These are phyloP conservation scores for Centropyge bicolor DNA, from an alignment of 2,797 vertebrate genomes.

Conservation along the genomic window DNA sequence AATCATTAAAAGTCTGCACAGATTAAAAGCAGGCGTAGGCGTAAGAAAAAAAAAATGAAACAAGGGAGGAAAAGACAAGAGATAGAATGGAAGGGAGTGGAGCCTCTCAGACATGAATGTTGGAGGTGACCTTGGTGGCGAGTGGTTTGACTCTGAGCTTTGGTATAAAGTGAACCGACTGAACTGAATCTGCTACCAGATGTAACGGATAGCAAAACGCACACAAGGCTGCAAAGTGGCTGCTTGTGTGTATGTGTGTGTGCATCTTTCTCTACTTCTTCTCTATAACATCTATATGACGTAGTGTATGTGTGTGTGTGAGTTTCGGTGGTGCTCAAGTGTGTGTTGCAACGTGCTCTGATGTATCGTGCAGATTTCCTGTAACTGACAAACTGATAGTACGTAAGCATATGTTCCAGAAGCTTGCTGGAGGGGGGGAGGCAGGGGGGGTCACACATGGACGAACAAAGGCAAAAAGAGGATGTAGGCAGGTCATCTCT, in stretches of 20 bases:
- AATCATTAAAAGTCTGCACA: slow-evolving; percentile 58
- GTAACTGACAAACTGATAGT: slow-evolving; percentile 32
- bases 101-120: slow-evolving; percentile 25
- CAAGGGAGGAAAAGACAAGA: neutral
- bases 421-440: no score
- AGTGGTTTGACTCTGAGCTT: slow-evolving; percentile 21
- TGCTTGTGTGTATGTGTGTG: neutral
- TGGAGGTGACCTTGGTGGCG: slow-evolving; percentile 39
- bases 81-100: neutral
- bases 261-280: neutral
- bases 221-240: neutral
- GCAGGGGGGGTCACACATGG: neutral
- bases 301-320: neutral
- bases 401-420: neutral
- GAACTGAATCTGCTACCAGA: neutral
- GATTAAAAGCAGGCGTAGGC: slow-evolving; percentile 46
- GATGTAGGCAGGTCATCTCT: slow-evolving; percentile 1
- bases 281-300: neutral
- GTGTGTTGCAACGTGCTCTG: slow-evolving; percentile 39
- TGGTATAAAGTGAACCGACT: slow-evolving; percentile 7
- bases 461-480: slow-evolving; percentile 1
- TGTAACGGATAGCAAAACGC: slow-evolving; percentile 3
- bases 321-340: neutral
- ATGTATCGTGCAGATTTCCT: slow-evolving; percentile 34
- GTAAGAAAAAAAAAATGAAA: slow-evolving; percentile 1